phyloP scores from a whole-genome alignment of 2,888 invertebrate genomes.

The Linyphia triangularis region DNA sequence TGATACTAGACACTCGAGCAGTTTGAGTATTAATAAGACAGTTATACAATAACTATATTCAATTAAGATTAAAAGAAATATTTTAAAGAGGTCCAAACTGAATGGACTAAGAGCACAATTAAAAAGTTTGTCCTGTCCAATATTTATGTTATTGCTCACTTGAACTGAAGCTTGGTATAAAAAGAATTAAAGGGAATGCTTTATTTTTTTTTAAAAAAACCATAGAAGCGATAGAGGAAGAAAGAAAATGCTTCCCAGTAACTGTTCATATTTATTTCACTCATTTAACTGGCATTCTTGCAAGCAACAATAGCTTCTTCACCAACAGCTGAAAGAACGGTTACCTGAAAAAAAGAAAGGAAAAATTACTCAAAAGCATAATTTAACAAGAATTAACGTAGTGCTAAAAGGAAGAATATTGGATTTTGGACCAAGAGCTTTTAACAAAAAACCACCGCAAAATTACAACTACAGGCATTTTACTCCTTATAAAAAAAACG shows the following conservation, averaged over 20 bases:
- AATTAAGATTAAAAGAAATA: not conserved
- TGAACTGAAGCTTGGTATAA: conserved; percentile 58
- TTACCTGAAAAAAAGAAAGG: conserved; percentile 75
- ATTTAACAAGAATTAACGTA: no score
- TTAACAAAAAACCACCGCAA: no score
- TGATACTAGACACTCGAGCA: conserved; percentile 20
- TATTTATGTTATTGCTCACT: conserved; percentile 23
- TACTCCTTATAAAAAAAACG: no score
- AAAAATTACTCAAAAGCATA: no score
- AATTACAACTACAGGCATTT: no score
- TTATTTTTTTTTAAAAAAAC: conserved; percentile 58
- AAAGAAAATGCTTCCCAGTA: conserved; percentile 74
- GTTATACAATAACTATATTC: not conserved
- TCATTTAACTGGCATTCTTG: conserved; percentile 77
- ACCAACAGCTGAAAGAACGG: conserved; percentile 77
- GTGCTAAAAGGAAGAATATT: no score
- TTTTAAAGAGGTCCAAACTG: not conserved
- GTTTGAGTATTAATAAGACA: not conserved
- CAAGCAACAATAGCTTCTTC: conserved; percentile 77
- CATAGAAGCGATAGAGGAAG: conserved; percentile 64
- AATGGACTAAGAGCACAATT: not conserved
- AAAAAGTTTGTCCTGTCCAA: not conserved
- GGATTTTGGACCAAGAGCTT: no score
- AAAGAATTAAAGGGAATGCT: conserved; percentile 73
- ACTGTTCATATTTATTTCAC: conserved; percentile 62